A percentile compares a stretch with the other conserved stretches of the same genome.
Conservation (phyloP, 2,888 invertebrate genomes). For the Parnassius smintheus region DNA sequence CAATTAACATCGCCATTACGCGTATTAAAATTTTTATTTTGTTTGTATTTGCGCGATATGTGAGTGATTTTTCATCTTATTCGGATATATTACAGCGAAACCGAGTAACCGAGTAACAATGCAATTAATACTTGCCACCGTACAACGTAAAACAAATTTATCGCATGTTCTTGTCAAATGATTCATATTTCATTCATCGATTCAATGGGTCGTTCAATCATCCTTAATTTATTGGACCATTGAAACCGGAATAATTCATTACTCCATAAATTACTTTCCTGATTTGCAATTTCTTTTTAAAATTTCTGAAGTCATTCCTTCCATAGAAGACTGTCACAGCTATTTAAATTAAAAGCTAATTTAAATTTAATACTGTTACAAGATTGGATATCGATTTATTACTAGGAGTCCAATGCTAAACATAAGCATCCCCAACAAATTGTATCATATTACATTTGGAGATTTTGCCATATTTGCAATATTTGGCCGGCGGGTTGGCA, state of each 20-base stretch:
- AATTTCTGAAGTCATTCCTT: neutral
- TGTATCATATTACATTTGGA: no score
- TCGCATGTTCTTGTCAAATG: slow-evolving; percentile 15
- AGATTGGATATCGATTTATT: no score
- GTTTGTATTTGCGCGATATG: no score
- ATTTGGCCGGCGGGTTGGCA: no score
- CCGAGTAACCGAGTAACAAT: slow-evolving; percentile 1
- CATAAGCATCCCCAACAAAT: no score
- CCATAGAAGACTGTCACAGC: neutral
- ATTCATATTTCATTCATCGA: slow-evolving; percentile 23
- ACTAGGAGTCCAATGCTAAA: no score
- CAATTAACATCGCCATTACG: no score
- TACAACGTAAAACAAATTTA: slow-evolving; percentile 17
- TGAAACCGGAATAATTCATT: slow-evolving; percentile 9
- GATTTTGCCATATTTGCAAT: no score
- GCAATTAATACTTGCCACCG: slow-evolving; percentile 13
- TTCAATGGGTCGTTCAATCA: slow-evolving; percentile 23
- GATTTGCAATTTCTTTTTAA: neutral
- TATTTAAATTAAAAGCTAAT: neutral
- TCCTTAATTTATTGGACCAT: slow-evolving; percentile 22
- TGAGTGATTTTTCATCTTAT: no score
- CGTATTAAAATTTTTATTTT: no score
- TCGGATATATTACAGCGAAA: no score
- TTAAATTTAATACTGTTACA: no score
- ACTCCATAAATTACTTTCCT: neutral